A percentile compares a stretch with the other conserved stretches of the same genome.
Evolutionary conservation across 2,797 vertebrate species (phyloP).

Genomic region (Arrhamphus sclerolepis): DNA sequence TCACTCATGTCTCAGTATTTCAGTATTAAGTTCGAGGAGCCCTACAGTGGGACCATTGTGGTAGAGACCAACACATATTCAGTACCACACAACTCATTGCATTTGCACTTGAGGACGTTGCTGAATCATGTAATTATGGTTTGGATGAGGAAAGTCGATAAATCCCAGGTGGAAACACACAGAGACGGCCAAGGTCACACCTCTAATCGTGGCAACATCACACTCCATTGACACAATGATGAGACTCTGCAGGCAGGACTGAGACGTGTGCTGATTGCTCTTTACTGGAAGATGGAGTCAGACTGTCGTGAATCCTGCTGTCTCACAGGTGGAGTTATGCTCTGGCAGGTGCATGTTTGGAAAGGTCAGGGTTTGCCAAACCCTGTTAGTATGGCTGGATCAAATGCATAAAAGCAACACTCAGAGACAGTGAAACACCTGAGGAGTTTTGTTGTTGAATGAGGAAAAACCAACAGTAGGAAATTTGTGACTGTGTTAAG

Average conservation of each 20-base stretch:
- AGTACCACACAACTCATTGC: slow-evolving; percentile 46
- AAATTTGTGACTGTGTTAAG: no score
- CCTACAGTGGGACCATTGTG: slow-evolving; percentile 20
- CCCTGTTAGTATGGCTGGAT: slow-evolving; percentile 27
- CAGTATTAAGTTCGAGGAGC: slow-evolving; percentile 36
- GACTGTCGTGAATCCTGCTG: slow-evolving; percentile 58
- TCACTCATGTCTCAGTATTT: slow-evolving; percentile 29
- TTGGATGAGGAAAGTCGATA: slow-evolving; percentile 70
- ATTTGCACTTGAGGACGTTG: slow-evolving; percentile 68
- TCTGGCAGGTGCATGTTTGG: slow-evolving; percentile 42
- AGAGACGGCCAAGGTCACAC: slow-evolving; percentile 71
- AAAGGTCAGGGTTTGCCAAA: slow-evolving; percentile 33
- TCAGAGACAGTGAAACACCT: neutral
- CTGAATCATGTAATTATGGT: slow-evolving; percentile 74
- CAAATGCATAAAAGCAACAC: slow-evolving; percentile 22
- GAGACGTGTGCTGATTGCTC: slow-evolving; percentile 65
- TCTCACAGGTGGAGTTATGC: slow-evolving; percentile 58
- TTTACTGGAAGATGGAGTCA: slow-evolving; percentile 68
- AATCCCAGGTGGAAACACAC: slow-evolving; percentile 40
- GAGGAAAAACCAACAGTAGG: no score
- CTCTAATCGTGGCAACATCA: slow-evolving; percentile 76
- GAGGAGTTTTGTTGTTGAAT: no score
- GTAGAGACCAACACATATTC: slow-evolving; percentile 51
- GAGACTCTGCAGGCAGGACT: slow-evolving; percentile 62
- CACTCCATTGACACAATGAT: slow-evolving; percentile 75